phyloP scores from a whole-genome alignment of 2,888 invertebrate species.

The Hofmannophila pseudospretella region DNA sequence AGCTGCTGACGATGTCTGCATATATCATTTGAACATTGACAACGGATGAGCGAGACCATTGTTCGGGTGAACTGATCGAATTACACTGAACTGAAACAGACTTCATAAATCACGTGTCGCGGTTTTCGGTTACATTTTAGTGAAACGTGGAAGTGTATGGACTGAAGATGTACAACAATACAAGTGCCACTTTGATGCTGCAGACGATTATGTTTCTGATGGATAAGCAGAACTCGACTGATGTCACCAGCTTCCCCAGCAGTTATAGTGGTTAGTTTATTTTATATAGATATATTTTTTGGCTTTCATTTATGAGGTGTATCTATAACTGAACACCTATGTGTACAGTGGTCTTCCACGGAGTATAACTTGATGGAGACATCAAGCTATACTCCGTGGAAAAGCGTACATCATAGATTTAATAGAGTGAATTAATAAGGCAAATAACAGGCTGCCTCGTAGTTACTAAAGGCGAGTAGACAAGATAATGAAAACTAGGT shows the following conservation, averaged over 20 bases:
- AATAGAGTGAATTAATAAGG: no score
- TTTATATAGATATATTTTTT: no score
- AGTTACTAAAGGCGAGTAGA: no score
- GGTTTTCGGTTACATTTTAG: slow-evolving; percentile 14
- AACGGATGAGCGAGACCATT: slow-evolving; percentile 29
- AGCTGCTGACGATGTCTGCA: slow-evolving; percentile 35
- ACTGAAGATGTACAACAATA: slow-evolving; percentile 58
- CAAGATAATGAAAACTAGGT: no score
- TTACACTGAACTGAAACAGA: slow-evolving; percentile 24
- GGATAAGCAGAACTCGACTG: slow-evolving; percentile 67
- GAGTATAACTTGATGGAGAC: no score
- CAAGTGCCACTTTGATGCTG: slow-evolving; percentile 70
- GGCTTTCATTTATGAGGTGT: no score
- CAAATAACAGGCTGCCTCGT: no score
- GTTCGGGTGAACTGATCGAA: slow-evolving; percentile 29
- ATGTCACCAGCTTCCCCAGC: slow-evolving; percentile 49
- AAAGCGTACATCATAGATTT: no score
- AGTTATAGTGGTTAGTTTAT: slow-evolving; percentile 54
- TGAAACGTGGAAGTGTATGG: slow-evolving; percentile 14
- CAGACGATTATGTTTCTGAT: slow-evolving; percentile 72
- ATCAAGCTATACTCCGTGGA: no score
- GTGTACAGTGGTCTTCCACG: no score
- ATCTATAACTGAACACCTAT: no score
- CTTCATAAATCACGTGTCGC: slow-evolving; percentile 22
- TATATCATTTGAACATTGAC: slow-evolving; percentile 47